Evolutionary conservation across 2,888 invertebrate species (phyloP), one percentile per base, ranked within the genome.

Genomic region (Pelosia muscerda): DNA sequence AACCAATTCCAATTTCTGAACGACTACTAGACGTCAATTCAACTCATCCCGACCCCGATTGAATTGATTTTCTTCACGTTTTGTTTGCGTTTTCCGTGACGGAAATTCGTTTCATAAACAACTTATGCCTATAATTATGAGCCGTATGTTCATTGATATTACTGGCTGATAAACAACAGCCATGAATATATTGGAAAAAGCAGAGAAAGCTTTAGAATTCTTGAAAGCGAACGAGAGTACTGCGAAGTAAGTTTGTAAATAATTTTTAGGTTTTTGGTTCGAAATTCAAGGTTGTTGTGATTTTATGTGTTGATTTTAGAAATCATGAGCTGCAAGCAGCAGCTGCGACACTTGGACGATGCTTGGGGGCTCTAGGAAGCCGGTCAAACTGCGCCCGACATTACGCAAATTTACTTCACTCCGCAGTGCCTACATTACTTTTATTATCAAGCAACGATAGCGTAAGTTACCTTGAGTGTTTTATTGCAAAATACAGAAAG

Each of bases 131-230:
- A 28, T 66, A 81, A 88, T 63, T 79, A 90, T 91, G 88, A 26
- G 70, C 28, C 64, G 65, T 72, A 63, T 62, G 59, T 63, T 58
- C 69, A 75, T 31, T 31, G 10, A 53, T 28, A 75, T 69, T 22
- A 69, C 70, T 60, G 81, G 84, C 79, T 90, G 77, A 88, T 68
- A 69, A 68, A 66, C 26, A 57, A 34, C 71, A 87, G 84, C 75
- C 75, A 95, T 95, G 95, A 95, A 94, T 77, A 90, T 95, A 42
- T 80, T 95, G 60, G 95, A 95, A 69, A 95, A 95, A 82, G 95
- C 95, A 63, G 94, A 95, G 77, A 95, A 95, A 81, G 91, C 94
- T 42, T 86, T 95, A 58, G 94, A 95, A 82, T 92, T 88, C 75
- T 82, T 95, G 28, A 94, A 92, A 88, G 88, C 87, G 64, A 88